Evolutionary conservation across 2,888 invertebrate species (phyloP).

Genomic region (Girardia tigrina): DNA sequence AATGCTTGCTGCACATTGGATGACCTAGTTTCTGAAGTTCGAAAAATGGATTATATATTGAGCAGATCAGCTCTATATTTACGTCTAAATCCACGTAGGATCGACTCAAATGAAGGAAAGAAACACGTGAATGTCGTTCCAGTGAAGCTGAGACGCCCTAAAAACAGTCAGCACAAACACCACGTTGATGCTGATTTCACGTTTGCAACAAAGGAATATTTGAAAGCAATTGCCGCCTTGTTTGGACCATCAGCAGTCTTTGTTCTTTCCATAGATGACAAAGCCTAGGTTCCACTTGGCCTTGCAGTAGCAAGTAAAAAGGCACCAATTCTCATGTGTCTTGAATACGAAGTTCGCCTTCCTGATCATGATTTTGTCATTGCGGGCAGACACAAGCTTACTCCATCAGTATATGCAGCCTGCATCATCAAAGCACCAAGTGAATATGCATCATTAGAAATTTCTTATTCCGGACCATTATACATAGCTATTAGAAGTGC

Average conservation of each 20-base stretch:
- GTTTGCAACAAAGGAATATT: not conserved
- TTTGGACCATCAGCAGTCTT: constrained; percentile 39
- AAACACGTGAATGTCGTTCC: constrained; percentile 28
- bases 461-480: constrained; percentile 45
- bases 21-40: constrained; percentile 14
- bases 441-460: not conserved
- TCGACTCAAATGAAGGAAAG: constrained; percentile 19
- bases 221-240: constrained; percentile 15
- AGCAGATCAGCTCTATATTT: constrained; percentile 32
- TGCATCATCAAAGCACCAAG: not conserved
- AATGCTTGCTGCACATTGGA: constrained; percentile 27
- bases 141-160: constrained; percentile 37
- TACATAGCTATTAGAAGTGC: constrained; percentile 40
- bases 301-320: constrained; percentile 48
- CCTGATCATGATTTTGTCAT: constrained; percentile 38
- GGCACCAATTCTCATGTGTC: constrained; percentile 40
- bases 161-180: constrained; percentile 38
- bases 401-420: constrained; percentile 38
- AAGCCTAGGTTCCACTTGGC: constrained; percentile 46
- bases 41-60: constrained; percentile 13
- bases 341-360: constrained; percentile 37
- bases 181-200: constrained; percentile 38
- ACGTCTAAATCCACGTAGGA: constrained; percentile 30
- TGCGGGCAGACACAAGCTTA: constrained; percentile 42
- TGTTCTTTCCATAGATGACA: constrained; percentile 42